Conservation (phyloP, 1,140 invertebrate genomes). For the Procambarus clarkii region DNA sequence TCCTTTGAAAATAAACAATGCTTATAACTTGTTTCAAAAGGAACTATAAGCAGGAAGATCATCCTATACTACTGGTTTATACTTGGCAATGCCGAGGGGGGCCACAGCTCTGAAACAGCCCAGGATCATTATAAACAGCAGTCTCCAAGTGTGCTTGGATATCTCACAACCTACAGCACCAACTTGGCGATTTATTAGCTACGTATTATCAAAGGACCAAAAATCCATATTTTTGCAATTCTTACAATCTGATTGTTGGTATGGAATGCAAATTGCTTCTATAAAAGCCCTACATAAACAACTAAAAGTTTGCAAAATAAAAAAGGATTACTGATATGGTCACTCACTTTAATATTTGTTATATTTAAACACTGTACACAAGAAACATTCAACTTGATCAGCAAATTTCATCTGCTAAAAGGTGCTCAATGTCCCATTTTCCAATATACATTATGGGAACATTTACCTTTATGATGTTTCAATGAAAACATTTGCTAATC, state of each 20-base stretch:
- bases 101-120: neutral
- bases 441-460: neutral
- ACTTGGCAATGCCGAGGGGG: too few relatives aligned
- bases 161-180: slow-evolving; percentile 20
- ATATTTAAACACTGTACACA: neutral
- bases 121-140: neutral
- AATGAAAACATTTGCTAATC: neutral
- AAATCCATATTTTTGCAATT: neutral
- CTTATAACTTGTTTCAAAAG: too few relatives aligned
- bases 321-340: neutral
- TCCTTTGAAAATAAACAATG: too few relatives aligned
- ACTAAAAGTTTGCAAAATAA: neutral
- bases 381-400: neutral
- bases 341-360: neutral
- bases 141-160: neutral
- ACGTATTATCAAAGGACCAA: neutral
- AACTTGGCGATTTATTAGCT: neutral
- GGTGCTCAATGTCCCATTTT: slow-evolving; percentile 7
- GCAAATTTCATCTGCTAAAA: neutral
- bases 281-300: neutral
- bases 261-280: neutral
- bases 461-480: neutral
- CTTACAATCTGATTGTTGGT: neutral
- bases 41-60: too few relatives aligned
- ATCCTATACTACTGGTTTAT: too few relatives aligned